Conservation (phyloP, 1,140 invertebrate species). For the Meloidogyne chitwoodi region DNA sequence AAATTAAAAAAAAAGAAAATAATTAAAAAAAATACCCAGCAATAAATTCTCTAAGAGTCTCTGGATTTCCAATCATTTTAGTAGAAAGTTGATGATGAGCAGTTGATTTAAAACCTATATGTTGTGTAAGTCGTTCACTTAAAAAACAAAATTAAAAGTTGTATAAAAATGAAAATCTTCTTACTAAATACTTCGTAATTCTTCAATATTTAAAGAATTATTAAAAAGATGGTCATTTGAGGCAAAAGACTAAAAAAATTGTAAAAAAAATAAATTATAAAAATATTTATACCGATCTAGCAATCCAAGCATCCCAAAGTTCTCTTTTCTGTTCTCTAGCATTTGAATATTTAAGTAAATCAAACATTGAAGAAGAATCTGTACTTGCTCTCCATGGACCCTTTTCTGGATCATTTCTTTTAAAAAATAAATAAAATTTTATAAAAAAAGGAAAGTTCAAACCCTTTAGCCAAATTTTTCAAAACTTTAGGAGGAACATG, state of each 20-base stretch:
- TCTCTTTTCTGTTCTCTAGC: conserved; percentile 41
- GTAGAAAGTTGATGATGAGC: conserved; percentile 54
- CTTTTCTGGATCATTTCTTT: conserved; percentile 42
- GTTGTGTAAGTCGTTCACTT: conserved; percentile 56
- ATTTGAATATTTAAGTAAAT: conserved; percentile 53
- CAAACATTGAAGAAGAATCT: conserved; percentile 42
- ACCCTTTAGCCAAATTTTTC: conserved; percentile 43
- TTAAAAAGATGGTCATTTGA: conserved; percentile 55
- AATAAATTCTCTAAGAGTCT: conserved; percentile 55
- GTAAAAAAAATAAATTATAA: background rate
- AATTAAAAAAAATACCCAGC: conserved; percentile 38
- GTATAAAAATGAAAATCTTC: no score
- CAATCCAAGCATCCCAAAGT: conserved; percentile 28
- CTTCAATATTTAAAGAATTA: conserved; percentile 58
- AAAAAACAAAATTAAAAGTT: no score
- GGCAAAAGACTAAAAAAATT: conserved; percentile 13
- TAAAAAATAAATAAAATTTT: conserved; percentile 12
- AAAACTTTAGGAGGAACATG: conserved; percentile 55
- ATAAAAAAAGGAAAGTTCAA: background rate
- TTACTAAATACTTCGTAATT: conserved; percentile 55
- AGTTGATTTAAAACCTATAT: conserved; percentile 48
- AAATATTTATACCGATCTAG: conserved; percentile 27
- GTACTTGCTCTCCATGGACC: conserved; percentile 53
- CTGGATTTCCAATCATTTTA: conserved; percentile 57
- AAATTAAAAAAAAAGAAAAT: background rate